Evolutionary conservation across 2,113 vertebrate species (phyloP).

Genomic region (Crocuta crocuta): DNA sequence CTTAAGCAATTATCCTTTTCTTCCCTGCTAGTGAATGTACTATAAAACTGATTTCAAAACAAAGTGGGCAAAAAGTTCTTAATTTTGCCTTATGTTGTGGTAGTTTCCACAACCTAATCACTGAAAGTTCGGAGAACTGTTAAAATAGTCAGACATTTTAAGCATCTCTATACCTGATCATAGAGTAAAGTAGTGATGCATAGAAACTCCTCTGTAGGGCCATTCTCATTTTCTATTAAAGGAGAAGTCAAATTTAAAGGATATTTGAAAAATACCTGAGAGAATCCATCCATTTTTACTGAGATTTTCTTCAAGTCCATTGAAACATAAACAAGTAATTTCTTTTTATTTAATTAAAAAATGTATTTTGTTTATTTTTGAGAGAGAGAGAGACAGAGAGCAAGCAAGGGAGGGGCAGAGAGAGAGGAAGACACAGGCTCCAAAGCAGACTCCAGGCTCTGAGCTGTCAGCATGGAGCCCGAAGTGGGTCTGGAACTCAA

Average conservation of each 20-base stretch:
- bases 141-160: constrained; percentile 15
- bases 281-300: not conserved
- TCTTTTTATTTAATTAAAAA: no score
- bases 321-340: not conserved
- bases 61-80: not conserved
- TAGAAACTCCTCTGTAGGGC: not conserved
- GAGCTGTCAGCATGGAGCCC: no score
- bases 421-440: no score
- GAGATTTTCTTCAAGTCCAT: not conserved
- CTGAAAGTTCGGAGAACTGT: not conserved
- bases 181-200: not conserved
- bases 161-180: not conserved
- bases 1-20: not conserved
- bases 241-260: not conserved
- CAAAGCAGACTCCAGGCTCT: no score
- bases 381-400: no score
- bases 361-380: no score
- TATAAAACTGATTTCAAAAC: constrained; percentile 22
- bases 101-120: not conserved
- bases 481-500: no score
- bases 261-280: constrained; percentile 1
- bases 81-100: not conserved
- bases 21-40: not conserved
- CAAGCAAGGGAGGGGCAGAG: no score
- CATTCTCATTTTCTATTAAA: not conserved